These are phyloP conservation scores for Lacerta bilineata DNA, from an alignment of 2,797 vertebrate genomes.

Conservation along the genomic window DNA sequence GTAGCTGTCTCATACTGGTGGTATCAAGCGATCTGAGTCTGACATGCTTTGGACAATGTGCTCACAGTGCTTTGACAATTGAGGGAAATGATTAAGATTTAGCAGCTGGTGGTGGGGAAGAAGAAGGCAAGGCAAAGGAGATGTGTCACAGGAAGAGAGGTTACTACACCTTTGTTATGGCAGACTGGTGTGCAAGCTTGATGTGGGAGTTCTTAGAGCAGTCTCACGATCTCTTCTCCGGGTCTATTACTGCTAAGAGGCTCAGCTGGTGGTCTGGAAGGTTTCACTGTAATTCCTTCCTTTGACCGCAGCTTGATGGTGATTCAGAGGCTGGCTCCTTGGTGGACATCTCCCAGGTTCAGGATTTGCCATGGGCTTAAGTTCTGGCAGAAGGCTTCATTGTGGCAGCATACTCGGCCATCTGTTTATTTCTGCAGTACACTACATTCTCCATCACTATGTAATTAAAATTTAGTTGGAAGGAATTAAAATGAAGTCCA, in stretches of 20 bases:
- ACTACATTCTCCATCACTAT: not conserved
- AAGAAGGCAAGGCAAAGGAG: not conserved
- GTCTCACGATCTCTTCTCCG: not conserved
- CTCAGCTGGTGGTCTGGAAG: conserved; percentile 15
- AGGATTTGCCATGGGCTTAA: not conserved
- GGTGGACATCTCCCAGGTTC: not conserved
- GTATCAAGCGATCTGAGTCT: too few species aligned
- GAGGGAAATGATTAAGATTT: not conserved
- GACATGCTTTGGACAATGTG: not conserved
- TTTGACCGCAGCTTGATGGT: not conserved
- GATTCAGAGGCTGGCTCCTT: not conserved
- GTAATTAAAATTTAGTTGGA: not conserved
- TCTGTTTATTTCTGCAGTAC: not conserved
- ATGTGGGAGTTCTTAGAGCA: not conserved
- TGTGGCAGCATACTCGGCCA: not conserved
- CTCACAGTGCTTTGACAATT: not conserved
- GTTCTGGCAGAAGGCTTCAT: not conserved
- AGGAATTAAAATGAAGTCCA: conserved; percentile 2
- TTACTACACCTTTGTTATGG: not conserved
- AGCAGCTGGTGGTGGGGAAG: not conserved
- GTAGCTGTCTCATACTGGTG: not conserved
- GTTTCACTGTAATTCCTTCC: not conserved
- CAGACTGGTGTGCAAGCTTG: not conserved
- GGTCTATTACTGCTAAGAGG: not conserved
- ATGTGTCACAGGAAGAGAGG: not conserved